Percentiles rank a stretch among this genome's conserved stretches.
Evolutionary conservation across 2,113 vertebrate genomes (phyloP).

Genomic region (Proterorhinus semilunaris): DNA sequence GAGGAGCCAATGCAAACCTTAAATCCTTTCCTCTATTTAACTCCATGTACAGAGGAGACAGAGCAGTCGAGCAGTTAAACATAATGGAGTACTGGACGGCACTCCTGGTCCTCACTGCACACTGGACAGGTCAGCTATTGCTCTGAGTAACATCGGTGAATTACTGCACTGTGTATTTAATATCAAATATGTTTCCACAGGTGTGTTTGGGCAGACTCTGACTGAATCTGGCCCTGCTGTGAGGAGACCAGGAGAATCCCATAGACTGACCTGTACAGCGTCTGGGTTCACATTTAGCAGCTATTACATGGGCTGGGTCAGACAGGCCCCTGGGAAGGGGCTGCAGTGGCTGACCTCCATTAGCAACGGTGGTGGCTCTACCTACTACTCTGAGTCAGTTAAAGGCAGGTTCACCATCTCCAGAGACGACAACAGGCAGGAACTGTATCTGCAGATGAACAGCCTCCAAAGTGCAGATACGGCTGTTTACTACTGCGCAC

Average conservation of each 20-base stretch:
- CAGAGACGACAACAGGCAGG: neutral
- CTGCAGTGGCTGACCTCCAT: conserved; percentile 11
- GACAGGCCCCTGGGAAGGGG: conserved; percentile 19
- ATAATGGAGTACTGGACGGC: neutral
- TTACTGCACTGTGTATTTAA: neutral
- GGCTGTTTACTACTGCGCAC: conserved; percentile 32
- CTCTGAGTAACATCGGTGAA: neutral
- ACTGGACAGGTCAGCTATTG: conserved; percentile 4
- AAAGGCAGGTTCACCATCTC: conserved; percentile 38
- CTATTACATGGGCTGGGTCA: neutral
- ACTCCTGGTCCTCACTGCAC: neutral
- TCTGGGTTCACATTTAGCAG: conserved; percentile 10
- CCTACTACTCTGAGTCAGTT: conserved; percentile 1
- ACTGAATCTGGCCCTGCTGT: conserved; percentile 24
- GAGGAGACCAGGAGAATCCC: conserved; percentile 12
- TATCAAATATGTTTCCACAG: neutral
- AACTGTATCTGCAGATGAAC: neutral
- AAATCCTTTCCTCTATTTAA: neutral
- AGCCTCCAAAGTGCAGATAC: neutral
- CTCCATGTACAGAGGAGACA: neutral
- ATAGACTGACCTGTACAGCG: conserved; percentile 14
- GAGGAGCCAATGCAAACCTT: neutral
- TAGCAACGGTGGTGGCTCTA: neutral
- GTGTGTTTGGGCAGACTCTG: conserved; percentile 28
- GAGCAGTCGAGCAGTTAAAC: neutral